Evolutionary conservation across 2,113 vertebrate species (phyloP).

Genomic region (Prionailurus viverrinus): DNA sequence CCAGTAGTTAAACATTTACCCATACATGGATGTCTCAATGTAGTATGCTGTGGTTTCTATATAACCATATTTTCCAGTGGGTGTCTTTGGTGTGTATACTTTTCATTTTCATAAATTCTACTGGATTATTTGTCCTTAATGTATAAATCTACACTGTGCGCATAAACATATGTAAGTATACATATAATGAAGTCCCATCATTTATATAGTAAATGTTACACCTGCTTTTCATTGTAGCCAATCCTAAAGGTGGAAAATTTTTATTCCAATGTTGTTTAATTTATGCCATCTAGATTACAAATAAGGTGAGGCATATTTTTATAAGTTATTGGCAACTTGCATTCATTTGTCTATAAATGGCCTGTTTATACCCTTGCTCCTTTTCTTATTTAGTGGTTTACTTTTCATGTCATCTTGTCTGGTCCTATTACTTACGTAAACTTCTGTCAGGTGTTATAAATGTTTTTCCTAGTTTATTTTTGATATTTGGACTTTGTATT

Average conservation of each 20-base stretch:
- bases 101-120: conserved; percentile 3
- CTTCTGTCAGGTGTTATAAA: neutral
- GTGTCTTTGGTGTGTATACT: neutral
- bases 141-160: neutral
- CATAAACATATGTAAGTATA: neutral
- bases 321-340: neutral
- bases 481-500: neutral
- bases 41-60: neutral
- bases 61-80: neutral
- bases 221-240: neutral
- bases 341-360: neutral
- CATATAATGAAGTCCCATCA: neutral
- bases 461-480: neutral
- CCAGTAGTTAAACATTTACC: neutral
- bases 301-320: neutral
- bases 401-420: neutral
- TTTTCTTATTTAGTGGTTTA: neutral
- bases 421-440: neutral
- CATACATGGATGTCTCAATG: neutral
- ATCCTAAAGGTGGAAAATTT: neutral
- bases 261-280: neutral
- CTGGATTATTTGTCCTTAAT: neutral
- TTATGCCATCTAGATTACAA: neutral
- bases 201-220: neutral
- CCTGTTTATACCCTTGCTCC: neutral